Evolutionary conservation across 2,113 vertebrate species (phyloP).

Genomic region (rabbit (Oryctolagus cuniculus)): DNA sequence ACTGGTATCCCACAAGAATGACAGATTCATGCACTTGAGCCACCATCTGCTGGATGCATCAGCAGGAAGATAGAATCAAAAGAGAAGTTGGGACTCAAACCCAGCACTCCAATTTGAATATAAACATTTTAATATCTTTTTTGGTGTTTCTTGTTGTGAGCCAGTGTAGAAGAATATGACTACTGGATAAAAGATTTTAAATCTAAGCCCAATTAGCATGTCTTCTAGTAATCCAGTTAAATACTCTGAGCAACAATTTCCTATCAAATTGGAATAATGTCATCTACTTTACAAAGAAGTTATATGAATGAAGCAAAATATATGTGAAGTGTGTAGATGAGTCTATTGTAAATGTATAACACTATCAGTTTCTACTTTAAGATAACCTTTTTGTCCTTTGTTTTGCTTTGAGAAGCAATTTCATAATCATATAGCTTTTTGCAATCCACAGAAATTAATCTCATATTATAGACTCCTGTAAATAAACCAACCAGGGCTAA

Average conservation of each 20-base stretch:
- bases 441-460: neutral
- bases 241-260: neutral
- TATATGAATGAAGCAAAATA: neutral
- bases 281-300: neutral
- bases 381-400: neutral
- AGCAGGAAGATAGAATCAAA: no score
- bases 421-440: neutral
- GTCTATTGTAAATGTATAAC: neutral
- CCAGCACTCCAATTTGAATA: no score
- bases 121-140: neutral
- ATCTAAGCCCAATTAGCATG: neutral
- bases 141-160: neutral
- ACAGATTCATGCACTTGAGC: no score
- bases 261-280: neutral
- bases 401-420: neutral
- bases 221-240: neutral
- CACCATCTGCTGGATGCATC: no score
- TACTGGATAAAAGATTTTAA: neutral
- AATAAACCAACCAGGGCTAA: neutral
- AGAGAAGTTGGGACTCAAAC: no score
- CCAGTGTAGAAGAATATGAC: rapidly evolving
- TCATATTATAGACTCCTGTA: neutral
- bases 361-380: neutral
- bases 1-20: no score
- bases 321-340: neutral